Evolutionary conservation across 2,113 vertebrate species (phyloP), one percentile per base, ranked within the genome.

Genomic region (Ciconia boyciana): DNA sequence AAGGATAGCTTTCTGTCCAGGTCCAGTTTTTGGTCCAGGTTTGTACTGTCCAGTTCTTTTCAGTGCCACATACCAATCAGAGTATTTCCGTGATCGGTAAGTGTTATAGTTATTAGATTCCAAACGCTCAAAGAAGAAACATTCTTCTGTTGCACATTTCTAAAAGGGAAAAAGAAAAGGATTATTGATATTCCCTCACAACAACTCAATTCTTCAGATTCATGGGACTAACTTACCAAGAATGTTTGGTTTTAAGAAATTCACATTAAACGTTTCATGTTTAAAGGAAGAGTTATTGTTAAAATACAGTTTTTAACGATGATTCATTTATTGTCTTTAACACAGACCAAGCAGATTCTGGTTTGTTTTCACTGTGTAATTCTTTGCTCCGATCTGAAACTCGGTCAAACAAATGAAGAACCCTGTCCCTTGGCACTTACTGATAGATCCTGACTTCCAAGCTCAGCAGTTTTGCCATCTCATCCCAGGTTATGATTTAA

Each of bases 81-180:
- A 98, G 90, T 99, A 99, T 96, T 99, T 99, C 95, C 99, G 98
- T 48, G 99, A 99, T 65, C 99, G 99, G 95, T 99, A 99, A 21
- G 99, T 99, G 97, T 99, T 99, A 97, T 99, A 99, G 98, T 99
- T 99, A 97, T 99, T 99, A 76, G 99, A 98, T 97, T 99, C 99
- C 55, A 99, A 92, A 14, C 98, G 98, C 97, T 99, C 99, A 46
- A 99, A 97, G 96, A 99, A 99, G 98, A 99, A 98, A 97, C 99
- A 99, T 96, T 99, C 99, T 10, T 99, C 99, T 7, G 99, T 99
- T n/a, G 98, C 97, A 25, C 98, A 98, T 98, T 98, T 99, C 99
- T 99, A 96, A 83, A 98, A 87, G 71, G 44, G 97, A 96, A 76
- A 74, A 39, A 85, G 22, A 75, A 83, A 58, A 91, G n/a, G 11